phyloP scores from a whole-genome alignment of 1,140 invertebrate genomes.

The Atta cephalotes region DNA sequence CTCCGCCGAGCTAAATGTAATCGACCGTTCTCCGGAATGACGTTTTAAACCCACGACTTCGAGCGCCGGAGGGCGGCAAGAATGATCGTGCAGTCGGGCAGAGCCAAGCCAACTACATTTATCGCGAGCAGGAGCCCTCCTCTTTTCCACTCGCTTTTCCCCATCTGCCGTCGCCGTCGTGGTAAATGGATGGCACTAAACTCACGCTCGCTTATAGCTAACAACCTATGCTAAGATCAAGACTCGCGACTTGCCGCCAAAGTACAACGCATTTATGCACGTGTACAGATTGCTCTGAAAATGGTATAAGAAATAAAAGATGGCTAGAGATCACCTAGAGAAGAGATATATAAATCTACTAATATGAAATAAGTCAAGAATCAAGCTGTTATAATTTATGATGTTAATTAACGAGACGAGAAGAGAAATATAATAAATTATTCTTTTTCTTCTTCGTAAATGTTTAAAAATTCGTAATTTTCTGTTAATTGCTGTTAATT shows the following conservation, averaged over 20 bases:
- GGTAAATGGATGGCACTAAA: slow-evolving; percentile 68
- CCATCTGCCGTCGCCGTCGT: slow-evolving; percentile 21
- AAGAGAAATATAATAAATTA: background rate
- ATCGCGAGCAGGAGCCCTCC: slow-evolving; percentile 51
- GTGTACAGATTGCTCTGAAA: background rate
- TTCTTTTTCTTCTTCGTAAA: background rate
- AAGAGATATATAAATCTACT: background rate
- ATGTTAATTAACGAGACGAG: background rate
- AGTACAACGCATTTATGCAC: slow-evolving; percentile 9
- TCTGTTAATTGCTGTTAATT: background rate
- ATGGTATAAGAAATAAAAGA: background rate
- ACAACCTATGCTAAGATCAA: slow-evolving; percentile 76
- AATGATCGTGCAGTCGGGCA: slow-evolving; percentile 65
- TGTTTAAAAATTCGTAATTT: background rate
- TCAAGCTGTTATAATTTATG: background rate
- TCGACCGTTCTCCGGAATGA: slow-evolving; percentile 67
- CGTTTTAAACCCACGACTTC: slow-evolving; percentile 68
- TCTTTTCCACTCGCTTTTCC: slow-evolving; percentile 34
- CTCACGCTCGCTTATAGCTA: slow-evolving; percentile 65
- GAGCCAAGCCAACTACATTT: slow-evolving; percentile 78
- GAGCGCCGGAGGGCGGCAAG: slow-evolving; percentile 34
- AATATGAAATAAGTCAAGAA: background rate
- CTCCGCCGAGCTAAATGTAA: slow-evolving; percentile 62
- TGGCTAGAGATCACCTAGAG: background rate
- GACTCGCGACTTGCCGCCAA: slow-evolving; percentile 62